Evolutionary conservation across 2,888 invertebrate genomes (phyloP).

Genomic region (Dione juno): DNA sequence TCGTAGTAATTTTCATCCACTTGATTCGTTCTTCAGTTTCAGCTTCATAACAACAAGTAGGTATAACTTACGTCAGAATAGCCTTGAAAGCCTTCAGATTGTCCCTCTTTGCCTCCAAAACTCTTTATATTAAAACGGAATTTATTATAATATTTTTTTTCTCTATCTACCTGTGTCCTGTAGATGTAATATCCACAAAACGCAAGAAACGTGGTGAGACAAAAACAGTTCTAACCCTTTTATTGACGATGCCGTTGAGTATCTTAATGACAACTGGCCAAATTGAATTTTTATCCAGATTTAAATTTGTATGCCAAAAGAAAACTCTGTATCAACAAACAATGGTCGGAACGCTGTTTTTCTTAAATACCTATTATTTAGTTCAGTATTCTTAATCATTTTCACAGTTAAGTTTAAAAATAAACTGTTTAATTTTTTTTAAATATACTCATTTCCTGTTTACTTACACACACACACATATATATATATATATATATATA

Average conservation of each 20-base stretch:
- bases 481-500: too few relatives aligned
- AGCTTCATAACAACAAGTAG: too few relatives aligned
- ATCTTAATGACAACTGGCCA: constrained; percentile 64
- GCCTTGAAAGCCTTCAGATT: too few relatives aligned
- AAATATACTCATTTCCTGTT: neutral
- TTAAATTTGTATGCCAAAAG: constrained; percentile 50
- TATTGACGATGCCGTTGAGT: constrained; percentile 25
- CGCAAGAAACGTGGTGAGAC: neutral
- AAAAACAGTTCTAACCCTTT: constrained; percentile 21
- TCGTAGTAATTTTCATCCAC: too few relatives aligned
- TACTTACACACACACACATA: too few relatives aligned
- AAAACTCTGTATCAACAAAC: constrained; percentile 27
- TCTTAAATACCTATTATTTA: constrained; percentile 22
- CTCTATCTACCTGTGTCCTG: neutral
- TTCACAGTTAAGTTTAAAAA: neutral
- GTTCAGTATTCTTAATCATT: constrained; percentile 4
- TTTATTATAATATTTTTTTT: too few relatives aligned
- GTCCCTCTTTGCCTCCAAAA: too few relatives aligned
- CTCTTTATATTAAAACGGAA: too few relatives aligned
- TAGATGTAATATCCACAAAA: neutral
- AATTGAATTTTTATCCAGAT: constrained; percentile 83
- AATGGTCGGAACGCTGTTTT: constrained; percentile 11
- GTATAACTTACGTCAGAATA: too few relatives aligned
- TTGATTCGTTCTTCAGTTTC: too few relatives aligned
- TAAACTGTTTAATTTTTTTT: neutral